phyloP scores from a whole-genome alignment of 2,113 vertebrate genomes.

The Phocoena phocoena region DNA sequence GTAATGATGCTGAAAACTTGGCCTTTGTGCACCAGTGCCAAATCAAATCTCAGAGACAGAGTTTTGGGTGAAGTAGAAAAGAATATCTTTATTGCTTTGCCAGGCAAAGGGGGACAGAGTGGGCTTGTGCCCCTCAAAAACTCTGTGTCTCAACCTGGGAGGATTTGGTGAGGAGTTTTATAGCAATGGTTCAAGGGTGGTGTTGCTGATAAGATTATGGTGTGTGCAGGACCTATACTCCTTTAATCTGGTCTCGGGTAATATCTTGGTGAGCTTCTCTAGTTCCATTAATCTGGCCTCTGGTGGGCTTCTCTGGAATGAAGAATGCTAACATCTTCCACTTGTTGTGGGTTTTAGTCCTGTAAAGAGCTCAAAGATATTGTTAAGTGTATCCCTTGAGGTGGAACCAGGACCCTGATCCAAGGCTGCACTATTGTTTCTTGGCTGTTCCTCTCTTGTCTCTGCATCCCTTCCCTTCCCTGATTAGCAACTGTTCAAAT shows the following conservation, averaged over 20 bases:
- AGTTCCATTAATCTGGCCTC: neutral
- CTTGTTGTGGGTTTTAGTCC: neutral
- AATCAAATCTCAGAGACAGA: too few relatives aligned
- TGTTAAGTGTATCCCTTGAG: neutral
- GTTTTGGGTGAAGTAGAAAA: neutral
- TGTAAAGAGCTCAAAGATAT: neutral
- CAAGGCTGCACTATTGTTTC: neutral
- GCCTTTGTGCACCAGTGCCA: too few relatives aligned
- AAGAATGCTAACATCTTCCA: neutral
- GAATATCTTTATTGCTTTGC: neutral
- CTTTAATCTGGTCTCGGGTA: neutral
- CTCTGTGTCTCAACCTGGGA: neutral
- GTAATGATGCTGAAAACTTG: too few relatives aligned
- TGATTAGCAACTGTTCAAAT: neutral
- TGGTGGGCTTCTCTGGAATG: neutral
- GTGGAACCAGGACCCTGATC: neutral
- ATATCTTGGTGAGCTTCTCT: too few relatives aligned
- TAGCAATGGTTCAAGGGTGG: neutral
- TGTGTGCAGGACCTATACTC: neutral
- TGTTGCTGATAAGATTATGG: neutral
- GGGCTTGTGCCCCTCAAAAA: neutral
- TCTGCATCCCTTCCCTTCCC: neutral
- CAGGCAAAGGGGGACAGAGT: neutral
- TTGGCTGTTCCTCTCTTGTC: neutral
- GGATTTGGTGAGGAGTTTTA: neutral